These are phyloP conservation scores for Trididemnum nubilum DNA, from an alignment of 23 tunicate species.

Conservation along the genomic window DNA sequence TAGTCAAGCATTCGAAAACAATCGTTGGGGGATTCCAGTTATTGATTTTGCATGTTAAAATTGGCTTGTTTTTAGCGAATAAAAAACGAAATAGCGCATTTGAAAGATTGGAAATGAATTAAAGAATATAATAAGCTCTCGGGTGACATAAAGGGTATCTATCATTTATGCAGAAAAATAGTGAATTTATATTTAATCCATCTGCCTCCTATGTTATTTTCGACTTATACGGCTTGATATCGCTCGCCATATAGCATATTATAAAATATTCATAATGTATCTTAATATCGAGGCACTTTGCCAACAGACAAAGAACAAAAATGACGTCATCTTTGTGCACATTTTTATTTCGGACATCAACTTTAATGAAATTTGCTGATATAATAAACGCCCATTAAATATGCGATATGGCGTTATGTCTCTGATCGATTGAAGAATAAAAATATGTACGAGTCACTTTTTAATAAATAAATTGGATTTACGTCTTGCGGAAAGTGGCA, in stretches of 20 bases:
- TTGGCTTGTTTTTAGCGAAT: too few relatives aligned
- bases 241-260: not conserved
- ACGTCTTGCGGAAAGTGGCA: not conserved
- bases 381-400: conserved; percentile 23
- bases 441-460: not conserved
- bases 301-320: not conserved
- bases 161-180: not conserved
- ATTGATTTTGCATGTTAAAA: too few relatives aligned
- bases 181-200: not conserved
- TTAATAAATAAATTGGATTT: not conserved
- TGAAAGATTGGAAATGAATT: too few relatives aligned
- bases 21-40: too few relatives aligned
- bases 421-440: not conserved
- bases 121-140: too few relatives aligned
- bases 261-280: conserved; percentile 33
- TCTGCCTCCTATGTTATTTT: not conserved
- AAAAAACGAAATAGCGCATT: too few relatives aligned
- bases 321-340: not conserved
- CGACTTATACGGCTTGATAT: not conserved
- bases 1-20: too few relatives aligned
- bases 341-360: conserved; percentile 9
- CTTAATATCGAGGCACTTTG: not conserved
- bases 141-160: too few relatives aligned
- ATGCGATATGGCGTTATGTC: not conserved
- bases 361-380: not conserved